Conservation (phyloP, 2,113 vertebrate species). For the Pomatostomus ruficeps region DNA sequence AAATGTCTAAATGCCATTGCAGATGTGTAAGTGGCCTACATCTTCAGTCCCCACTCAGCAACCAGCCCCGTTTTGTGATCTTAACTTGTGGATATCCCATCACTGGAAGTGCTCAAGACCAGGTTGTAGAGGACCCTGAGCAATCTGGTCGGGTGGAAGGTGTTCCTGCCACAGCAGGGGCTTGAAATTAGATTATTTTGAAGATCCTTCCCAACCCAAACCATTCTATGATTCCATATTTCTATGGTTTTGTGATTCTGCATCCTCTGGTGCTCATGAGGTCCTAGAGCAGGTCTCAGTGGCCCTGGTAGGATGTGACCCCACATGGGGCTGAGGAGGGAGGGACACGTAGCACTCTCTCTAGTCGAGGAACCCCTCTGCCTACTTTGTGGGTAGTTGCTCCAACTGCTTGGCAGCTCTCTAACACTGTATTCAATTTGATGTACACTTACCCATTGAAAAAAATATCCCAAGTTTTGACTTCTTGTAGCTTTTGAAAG, state of each 20-base stretch:
- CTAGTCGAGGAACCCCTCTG: background rate
- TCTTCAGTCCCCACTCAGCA: accelerated
- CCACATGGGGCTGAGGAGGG: background rate
- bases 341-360: accelerated
- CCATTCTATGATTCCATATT: accelerated
- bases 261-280: background rate
- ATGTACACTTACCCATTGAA: background rate
- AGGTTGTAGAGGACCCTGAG: background rate
- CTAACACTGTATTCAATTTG: background rate
- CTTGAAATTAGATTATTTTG: background rate
- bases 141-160: too few relatives aligned
- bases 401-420: background rate
- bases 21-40: background rate
- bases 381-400: background rate
- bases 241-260: background rate
- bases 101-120: background rate
- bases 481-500: background rate
- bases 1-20: background rate
- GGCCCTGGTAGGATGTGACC: background rate
- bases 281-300: background rate
- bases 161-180: background rate
- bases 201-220: background rate
- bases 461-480: background rate
- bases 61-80: accelerated
- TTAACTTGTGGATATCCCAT: background rate